Evolutionary conservation across 2,113 vertebrate genomes (phyloP), one percentile per base, ranked within the genome.

Genomic region (Donacobius atricapilla): DNA sequence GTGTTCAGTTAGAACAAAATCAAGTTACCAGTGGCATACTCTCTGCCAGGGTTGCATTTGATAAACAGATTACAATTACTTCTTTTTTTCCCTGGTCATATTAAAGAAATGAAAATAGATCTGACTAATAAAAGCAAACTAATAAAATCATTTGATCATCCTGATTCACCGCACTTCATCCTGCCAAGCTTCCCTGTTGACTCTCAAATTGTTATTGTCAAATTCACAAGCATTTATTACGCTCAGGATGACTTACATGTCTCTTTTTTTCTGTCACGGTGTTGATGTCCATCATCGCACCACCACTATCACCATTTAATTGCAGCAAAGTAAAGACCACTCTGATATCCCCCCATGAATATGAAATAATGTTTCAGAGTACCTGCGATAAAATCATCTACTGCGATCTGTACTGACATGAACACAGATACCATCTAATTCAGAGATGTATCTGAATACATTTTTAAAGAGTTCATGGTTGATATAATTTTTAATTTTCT

Each of bases 131-230:
- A 98, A 98, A 97, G 65, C 64, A 97, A 98, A 97, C 97, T 98
- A 98, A 98, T 98, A 98, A 98, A 98, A 97, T 98, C 98, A 96
- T 98, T 98, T 98, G 98, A 98, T 98, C 98, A 98, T 98, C 94
- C 97, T 98, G 98, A 98, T 98, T 98, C 97, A 98, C 97, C 18
- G 87, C 90, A 87, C 92, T 97, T 98, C 97, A 95, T 71, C 1
- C 61, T 96, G 90, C 96, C 79, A 94, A 93, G 98, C 97, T 97
- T 98, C 98, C 98, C 98, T 94, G 98, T 98, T 98, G 98, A 96
- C 97, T 98, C 91, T 97, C 97, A 97, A 97, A 98, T 97, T 98
- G 97, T 97, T 97, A 87, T 92, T 98, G 97, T 98, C 97, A 97
- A 94, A 95, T 94, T 73, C 83, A 92, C 92, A 56, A 76, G 81